Percentiles rank a stretch among this genome's conserved stretches.
Conservation (phyloP, 2,888 invertebrate species). For the Chaetogeoica ovagalla region DNA sequence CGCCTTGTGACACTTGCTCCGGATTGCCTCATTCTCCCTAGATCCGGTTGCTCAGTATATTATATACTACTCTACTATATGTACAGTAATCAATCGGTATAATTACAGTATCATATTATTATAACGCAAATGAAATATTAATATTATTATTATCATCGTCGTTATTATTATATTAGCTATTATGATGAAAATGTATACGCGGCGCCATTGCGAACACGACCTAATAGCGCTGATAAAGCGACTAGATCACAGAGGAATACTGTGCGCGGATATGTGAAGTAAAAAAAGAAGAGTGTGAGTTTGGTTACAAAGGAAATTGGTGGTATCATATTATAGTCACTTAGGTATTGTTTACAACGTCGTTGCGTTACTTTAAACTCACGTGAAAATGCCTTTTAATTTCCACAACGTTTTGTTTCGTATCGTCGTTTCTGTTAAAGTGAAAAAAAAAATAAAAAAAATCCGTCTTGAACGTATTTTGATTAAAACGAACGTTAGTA, state of each 20-base stretch:
- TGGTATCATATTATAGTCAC: no score
- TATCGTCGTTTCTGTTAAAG: neutral
- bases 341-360: slow-evolving; percentile 5
- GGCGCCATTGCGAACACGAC: neutral
- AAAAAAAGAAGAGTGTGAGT: neutral
- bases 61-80: no score
- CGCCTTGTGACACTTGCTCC: no score
- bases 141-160: neutral
- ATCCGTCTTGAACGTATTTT: slow-evolving; percentile 2
- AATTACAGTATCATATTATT: no score
- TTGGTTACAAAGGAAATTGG: no score
- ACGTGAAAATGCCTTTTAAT: slow-evolving; percentile 16
- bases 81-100: no score
- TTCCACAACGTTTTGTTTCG: neutral
- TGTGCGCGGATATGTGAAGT: neutral
- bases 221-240: neutral
- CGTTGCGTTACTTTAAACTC: neutral
- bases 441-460: no score
- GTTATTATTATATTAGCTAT: neutral
- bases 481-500: slow-evolving; percentile 6
- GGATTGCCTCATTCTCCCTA: no score
- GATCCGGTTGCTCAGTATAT: no score
- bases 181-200: no score
- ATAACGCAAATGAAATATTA: no score
- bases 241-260: neutral